Base-by-base conservation (phyloP, 1,140 invertebrate genomes). In the Philaenus spumarius region DNA sequence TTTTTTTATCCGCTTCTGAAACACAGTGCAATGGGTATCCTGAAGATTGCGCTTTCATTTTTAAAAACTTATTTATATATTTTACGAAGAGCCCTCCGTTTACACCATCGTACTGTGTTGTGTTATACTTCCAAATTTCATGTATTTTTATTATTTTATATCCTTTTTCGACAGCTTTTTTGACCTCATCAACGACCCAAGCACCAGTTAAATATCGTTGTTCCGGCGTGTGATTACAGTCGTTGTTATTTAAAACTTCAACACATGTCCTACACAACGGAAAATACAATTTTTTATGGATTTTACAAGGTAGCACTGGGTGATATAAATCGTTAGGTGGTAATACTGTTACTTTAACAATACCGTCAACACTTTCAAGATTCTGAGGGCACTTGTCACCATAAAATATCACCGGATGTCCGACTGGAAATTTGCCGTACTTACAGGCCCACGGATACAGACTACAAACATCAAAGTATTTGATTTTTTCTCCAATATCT, bases 41-140 rank as follows among this genome's bases (percentile, higher is more conserved):
- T 22, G 58, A 66, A 5, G 64, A 58, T 59, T 71, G 64, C 19
- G 69, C 67, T 64, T 73, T 73, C 2, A 69, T 67, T 64, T 70
- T 67, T 48, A 70, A 61, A 63, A 72, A 71, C 17, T 35, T 61
- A 50, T 70, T 67, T 7, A 72, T 65, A 46, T 69, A 71, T 6
- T 55, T 54, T 0, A 46, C 26, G 53, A 73, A 71, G 6, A 73
- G 50, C 1, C 69, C 69, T 43, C 34, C 46, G 2, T 30, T 30
- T 30, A 22, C 54, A 14, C 67, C 58, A 35, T 50, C 9, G 9
- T 30, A 63, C 14, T 58, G 40, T 1, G 42, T 54, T 0, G 58
- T 52, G 42, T 69, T 17, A 55, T 72, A 71, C 23, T 72, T 60
- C 67, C 71, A 75, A 14, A 75, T 66, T 63, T 76, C 70, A 35